These are phyloP conservation scores for Phaethon lepturus DNA, from an alignment of 2,113 vertebrate genomes.

Conservation along the genomic window DNA sequence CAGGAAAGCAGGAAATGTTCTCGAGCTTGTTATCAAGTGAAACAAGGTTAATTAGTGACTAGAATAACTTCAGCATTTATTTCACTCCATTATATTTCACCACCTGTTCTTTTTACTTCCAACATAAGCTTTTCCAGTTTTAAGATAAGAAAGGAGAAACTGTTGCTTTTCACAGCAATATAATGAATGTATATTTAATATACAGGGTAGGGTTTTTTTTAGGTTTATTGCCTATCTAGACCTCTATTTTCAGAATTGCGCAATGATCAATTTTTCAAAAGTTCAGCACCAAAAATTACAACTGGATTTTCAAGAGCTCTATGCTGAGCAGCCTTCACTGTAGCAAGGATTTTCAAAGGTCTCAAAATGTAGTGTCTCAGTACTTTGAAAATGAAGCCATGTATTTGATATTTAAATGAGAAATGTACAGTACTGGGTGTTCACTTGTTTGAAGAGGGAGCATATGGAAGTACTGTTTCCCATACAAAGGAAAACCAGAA, in stretches of 20 bases:
- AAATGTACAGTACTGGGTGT: background rate
- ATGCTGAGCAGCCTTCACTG: background rate
- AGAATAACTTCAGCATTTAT: conserved; percentile 35
- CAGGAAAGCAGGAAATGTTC: conserved; percentile 39
- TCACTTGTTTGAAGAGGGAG: background rate
- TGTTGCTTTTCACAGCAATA: background rate
- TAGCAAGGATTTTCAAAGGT: background rate
- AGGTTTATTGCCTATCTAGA: background rate
- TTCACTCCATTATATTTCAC: background rate
- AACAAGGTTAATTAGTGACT: conserved; percentile 55
- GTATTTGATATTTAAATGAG: background rate
- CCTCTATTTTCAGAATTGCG: background rate
- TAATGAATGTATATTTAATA: background rate
- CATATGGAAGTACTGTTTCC: background rate
- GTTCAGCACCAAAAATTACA: background rate
- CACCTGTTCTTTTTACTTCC: background rate
- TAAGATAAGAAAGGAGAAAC: background rate
- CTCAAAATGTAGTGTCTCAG: background rate
- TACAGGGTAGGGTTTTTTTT: background rate
- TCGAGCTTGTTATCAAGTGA: conserved; percentile 45
- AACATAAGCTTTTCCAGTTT: background rate
- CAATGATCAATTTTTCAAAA: background rate
- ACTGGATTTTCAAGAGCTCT: background rate
- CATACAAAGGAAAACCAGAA: background rate
- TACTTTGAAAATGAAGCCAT: background rate